These are phyloP conservation scores for Dryocosmus kuriphilus DNA, from an alignment of 2,888 invertebrate species.

Conservation along the genomic window DNA sequence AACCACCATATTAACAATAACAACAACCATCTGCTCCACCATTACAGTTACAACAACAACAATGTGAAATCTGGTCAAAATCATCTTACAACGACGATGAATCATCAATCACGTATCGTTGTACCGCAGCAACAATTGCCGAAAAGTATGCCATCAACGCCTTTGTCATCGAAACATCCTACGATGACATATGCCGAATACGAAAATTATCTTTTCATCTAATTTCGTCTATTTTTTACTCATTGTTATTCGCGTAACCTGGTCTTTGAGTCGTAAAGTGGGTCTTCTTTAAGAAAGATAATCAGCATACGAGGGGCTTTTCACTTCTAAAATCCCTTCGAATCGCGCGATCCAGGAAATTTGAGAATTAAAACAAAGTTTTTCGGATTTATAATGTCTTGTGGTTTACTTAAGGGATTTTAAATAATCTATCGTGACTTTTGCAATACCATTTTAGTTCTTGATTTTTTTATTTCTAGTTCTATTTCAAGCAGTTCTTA, in stretches of 20 bases:
- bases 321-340: no score
- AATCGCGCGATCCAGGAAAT: no score
- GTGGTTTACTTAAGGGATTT: no score
- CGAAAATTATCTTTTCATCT: slow-evolving; percentile 85
- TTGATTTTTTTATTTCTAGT: no score
- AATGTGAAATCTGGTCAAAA: slow-evolving; percentile 60
- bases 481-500: no score
- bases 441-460: no score
- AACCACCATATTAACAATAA: slow-evolving; percentile 57
- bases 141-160: slow-evolving; percentile 75
- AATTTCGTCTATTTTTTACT: slow-evolving; percentile 55
- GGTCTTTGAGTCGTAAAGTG: background rate
- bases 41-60: slow-evolving; percentile 66
- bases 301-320: no score
- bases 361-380: no score
- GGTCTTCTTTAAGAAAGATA: background rate
- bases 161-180: slow-evolving; percentile 72
- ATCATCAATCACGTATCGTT: slow-evolving; percentile 62
- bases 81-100: slow-evolving; percentile 59
- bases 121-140: slow-evolving; percentile 67
- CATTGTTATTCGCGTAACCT: background rate
- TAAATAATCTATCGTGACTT: no score
- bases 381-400: no score
- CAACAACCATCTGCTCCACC: slow-evolving; percentile 79
- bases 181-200: slow-evolving; percentile 80